phyloP scores from a whole-genome alignment of 2,888 invertebrate genomes.

The Scrobipalpa atriplicella region DNA sequence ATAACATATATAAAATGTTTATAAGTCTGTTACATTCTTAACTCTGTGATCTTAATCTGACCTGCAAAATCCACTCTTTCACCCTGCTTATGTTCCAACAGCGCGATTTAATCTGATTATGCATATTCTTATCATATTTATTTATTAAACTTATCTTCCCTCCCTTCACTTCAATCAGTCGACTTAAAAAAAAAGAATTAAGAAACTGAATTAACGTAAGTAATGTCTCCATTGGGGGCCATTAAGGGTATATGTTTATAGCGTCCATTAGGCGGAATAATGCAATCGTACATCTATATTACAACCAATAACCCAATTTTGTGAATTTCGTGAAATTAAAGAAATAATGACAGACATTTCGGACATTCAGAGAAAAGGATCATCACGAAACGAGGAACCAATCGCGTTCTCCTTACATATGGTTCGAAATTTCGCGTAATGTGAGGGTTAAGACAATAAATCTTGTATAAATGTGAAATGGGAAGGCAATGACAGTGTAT shows the following conservation, averaged over 20 bases:
- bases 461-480: constrained; percentile 14
- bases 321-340: constrained; percentile 26
- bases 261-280: constrained; percentile 25
- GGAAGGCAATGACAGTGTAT: background rate
- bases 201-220: constrained; percentile 22
- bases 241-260: constrained; percentile 26
- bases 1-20: background rate
- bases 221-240: constrained; percentile 29
- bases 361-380: constrained; percentile 18
- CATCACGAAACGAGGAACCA: background rate
- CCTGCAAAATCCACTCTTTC: constrained; percentile 4
- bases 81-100: constrained; percentile 9
- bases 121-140: constrained; percentile 27
- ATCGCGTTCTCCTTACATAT: constrained; percentile 3
- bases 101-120: constrained; percentile 26
- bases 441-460: constrained; percentile 4
- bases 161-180: constrained; percentile 5
- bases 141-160: constrained; percentile 22
- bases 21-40: background rate
- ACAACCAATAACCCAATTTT: constrained; percentile 29
- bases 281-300: constrained; percentile 29
- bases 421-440: constrained; percentile 15
- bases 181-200: constrained; percentile 19
- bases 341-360: constrained; percentile 21
- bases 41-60: constrained; percentile 5